phyloP scores from a whole-genome alignment of 2,797 vertebrate genomes.

The Eulemur mongoz region DNA sequence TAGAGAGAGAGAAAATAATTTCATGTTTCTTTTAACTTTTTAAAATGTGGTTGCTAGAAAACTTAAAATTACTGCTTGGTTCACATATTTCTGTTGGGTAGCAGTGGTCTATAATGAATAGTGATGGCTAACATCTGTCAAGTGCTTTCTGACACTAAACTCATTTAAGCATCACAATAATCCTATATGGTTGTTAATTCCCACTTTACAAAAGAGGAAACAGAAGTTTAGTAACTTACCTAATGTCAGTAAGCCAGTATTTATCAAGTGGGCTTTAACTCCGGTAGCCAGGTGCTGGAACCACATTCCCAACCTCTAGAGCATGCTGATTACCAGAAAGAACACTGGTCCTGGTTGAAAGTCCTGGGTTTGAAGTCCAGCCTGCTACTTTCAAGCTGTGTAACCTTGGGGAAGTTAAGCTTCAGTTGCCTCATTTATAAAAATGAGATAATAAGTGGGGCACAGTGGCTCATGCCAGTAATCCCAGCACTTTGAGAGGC shows the following conservation, averaged over 20 bases:
- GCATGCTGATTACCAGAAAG: not conserved
- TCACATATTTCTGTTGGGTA: not conserved
- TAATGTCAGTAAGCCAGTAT: not conserved
- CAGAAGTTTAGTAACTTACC: not conserved
- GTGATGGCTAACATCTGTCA: not conserved
- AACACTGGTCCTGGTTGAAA: not conserved
- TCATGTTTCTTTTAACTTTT: not conserved
- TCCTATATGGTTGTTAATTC: not conserved
- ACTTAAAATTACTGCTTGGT: not conserved
- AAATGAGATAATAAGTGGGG: not conserved
- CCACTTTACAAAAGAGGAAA: not conserved
- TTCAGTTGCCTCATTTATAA: conserved; percentile 30
- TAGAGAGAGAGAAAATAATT: too few species aligned
- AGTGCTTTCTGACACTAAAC: not conserved
- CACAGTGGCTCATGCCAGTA: not conserved
- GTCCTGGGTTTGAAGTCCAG: not conserved
- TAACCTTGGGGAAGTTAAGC: not conserved
- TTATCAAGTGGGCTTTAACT: not conserved
- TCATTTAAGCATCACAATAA: not conserved
- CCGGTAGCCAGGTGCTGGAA: not conserved
- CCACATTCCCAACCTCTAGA: not conserved
- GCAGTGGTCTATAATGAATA: not conserved
- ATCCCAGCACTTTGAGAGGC: not conserved
- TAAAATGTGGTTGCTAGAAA: not conserved
- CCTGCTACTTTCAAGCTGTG: not conserved